Percentiles rank a stretch among this genome's conserved stretches.
phyloP scores from a whole-genome alignment of 2,888 invertebrate species.

The Parnassius mnemosyne region DNA sequence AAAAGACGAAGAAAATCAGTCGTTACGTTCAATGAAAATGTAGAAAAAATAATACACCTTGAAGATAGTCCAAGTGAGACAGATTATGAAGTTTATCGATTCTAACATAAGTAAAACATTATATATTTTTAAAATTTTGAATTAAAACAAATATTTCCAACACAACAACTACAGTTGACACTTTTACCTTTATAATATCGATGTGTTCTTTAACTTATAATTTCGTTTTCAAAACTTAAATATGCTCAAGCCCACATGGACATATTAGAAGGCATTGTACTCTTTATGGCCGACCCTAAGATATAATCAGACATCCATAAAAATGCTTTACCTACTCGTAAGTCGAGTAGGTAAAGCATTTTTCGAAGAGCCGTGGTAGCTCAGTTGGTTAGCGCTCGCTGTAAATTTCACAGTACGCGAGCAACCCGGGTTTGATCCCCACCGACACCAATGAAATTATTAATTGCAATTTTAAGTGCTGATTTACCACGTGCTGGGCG shows the following conservation, averaged over 20 bases:
- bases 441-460: too few species aligned
- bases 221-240: conserved; percentile 34
- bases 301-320: conserved; percentile 48
- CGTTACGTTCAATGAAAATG: conserved; percentile 79
- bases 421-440: too few species aligned
- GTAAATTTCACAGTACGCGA: too few species aligned
- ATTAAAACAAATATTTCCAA: not conserved
- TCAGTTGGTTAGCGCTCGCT: too few species aligned
- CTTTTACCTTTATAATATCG: conserved; percentile 12
- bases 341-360: too few species aligned
- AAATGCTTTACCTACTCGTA: conserved; percentile 30
- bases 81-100: conserved; percentile 53
- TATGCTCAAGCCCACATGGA: conserved; percentile 31
- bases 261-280: conserved; percentile 49
- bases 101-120: conserved; percentile 37
- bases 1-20: conserved; percentile 65
- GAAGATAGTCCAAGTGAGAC: conserved; percentile 57
- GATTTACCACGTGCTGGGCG: too few species aligned
- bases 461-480: too few species aligned
- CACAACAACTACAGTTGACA: not conserved
- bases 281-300: conserved; percentile 52
- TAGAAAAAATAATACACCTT: conserved; percentile 75
- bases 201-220: conserved; percentile 20
- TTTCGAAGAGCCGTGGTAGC: too few species aligned
- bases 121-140: not conserved